Evolutionary conservation across 2,113 vertebrate genomes (phyloP).

Genomic region (Oreochromis spilurus): DNA sequence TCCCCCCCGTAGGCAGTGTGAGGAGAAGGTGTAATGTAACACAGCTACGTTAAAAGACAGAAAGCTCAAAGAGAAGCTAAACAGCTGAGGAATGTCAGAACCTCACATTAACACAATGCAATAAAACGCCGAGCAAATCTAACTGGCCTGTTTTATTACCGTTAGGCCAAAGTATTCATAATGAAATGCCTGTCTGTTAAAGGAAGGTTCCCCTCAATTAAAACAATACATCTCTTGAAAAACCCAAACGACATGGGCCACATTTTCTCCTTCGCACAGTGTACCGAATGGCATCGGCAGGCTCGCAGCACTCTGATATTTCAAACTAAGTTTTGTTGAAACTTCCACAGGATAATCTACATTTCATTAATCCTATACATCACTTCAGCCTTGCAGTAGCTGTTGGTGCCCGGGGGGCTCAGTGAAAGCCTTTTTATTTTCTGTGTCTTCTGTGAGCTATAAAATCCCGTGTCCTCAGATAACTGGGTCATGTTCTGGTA

Average conservation of each 20-base stretch:
- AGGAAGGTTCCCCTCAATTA: not conserved
- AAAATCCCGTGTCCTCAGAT: constrained; percentile 47
- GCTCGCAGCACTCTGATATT: constrained; percentile 1
- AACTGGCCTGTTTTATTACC: not conserved
- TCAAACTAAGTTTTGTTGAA: constrained; percentile 33
- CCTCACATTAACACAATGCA: not conserved
- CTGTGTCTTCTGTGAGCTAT: constrained; percentile 40
- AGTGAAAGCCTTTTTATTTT: constrained; percentile 45
- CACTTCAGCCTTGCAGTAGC: constrained; percentile 11
- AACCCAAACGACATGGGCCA: not conserved
- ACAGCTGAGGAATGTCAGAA: constrained; percentile 4
- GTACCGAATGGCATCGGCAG: not conserved
- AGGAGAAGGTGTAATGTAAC: constrained; percentile 21
- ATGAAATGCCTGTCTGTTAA: not conserved
- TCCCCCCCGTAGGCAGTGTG: not conserved
- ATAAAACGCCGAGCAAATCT: not conserved
- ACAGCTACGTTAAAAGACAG: constrained; percentile 2
- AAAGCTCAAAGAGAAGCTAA: constrained; percentile 3
- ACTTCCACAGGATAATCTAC: constrained; percentile 20
- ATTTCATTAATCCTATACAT: constrained; percentile 31
- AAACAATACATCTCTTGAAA: not conserved
- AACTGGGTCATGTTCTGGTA: constrained; percentile 58
- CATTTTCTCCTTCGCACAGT: constrained; percentile 3
- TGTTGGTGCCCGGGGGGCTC: constrained; percentile 23
- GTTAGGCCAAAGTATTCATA: not conserved